Base-by-base conservation (phyloP, 2,113 vertebrate species). In the Notarius lentiginosus region DNA sequence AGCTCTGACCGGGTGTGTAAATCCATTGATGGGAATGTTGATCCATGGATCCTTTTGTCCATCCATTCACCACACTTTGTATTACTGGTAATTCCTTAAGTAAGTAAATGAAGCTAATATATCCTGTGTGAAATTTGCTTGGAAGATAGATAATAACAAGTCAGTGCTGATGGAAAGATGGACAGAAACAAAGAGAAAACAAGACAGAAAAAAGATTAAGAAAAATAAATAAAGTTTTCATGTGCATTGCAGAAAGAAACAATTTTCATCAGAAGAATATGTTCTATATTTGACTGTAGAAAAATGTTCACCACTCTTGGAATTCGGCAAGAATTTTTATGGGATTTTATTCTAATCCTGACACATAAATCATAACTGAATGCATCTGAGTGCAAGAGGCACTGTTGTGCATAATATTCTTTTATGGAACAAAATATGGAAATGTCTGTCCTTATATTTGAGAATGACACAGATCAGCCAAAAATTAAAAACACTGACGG, bases 261-360 rank as follows among this genome's bases (percentile, higher is more conserved):
- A 55, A 18, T 87, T 89, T 51, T 91, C 61, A 53, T 88, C 15
- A 47, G 79, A 80, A 86, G 85, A 90, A 90, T 88, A 92, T 86
- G 88, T 91, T 94, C 89, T 86, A 58, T 66, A 55, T 91, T 93
- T 92, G 91, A 90, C 91, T 91, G 87, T 58, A 65, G 66, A 93
- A 90, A 85, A 92, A 91, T 92, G 91, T 90, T 93, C 89, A 89
- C 90, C 91, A 92, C 80, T 91, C 85, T 80, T 91, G 94, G 94
- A 94, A 94, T 94, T 94, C 89, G 92, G 87, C 65, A 90, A 84
- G 91, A 92, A 84, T 86, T 91, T 93, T 88, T 73, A 88, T 76
- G 89, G 88, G 91, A 90, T 93, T 95, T 94, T 93, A 87, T 90
- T 91, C 90, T 91, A 94, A 92, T 94, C 93, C 93, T 84, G 83